These are phyloP conservation scores for Zelostemma sp. DNA, from an alignment of 1,140 invertebrate species.

Conservation along the genomic window DNA sequence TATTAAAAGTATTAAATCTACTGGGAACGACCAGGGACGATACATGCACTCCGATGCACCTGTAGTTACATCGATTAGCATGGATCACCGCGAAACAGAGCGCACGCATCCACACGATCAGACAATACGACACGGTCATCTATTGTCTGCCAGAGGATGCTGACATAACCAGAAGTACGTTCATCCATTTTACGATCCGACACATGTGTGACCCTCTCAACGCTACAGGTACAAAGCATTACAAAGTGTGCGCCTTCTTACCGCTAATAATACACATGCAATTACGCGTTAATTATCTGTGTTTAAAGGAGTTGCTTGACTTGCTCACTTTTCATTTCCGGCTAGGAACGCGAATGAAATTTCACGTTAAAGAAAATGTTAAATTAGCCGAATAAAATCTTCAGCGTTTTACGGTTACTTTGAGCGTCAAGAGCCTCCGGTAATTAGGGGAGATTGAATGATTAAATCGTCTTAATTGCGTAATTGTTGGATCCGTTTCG, in stretches of 20 bases:
- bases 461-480: conserved; percentile 61
- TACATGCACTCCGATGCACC: conserved; percentile 28
- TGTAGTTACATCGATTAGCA: conserved; percentile 59
- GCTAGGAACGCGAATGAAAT: no score
- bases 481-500: conserved; percentile 38
- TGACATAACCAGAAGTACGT: conserved; percentile 66
- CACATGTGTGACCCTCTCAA: conserved; percentile 43
- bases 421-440: conserved; percentile 35
- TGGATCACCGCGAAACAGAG: conserved; percentile 57
- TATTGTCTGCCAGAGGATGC: conserved; percentile 66
- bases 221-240: conserved; percentile 31
- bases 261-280: conserved; percentile 16
- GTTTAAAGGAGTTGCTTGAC: no score
- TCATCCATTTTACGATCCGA: conserved; percentile 54
- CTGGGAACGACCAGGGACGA: conserved; percentile 1
- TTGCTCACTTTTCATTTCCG: no score
- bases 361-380: no score
- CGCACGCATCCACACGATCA: conserved; percentile 48
- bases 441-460: conserved; percentile 60
- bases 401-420: conserved; percentile 51
- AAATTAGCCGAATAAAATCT: no score
- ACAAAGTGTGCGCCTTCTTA: conserved; percentile 41
- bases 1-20: conserved; percentile 5
- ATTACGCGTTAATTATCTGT: neutral
- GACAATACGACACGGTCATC: conserved; percentile 64